Base-by-base conservation (phyloP, 2,888 invertebrate species). In the Saturnia japonica region DNA sequence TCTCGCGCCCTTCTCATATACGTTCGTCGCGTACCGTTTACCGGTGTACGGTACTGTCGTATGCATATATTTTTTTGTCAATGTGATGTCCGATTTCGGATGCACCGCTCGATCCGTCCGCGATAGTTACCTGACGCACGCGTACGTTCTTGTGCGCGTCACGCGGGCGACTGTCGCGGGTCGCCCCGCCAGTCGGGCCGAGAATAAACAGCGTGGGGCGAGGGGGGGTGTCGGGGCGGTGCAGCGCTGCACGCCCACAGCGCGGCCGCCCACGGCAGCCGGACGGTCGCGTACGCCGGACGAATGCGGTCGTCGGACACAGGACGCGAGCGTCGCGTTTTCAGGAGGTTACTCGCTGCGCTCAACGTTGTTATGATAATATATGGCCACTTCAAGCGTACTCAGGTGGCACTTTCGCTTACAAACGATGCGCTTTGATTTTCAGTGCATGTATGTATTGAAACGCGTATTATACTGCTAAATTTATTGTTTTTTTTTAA, bases 191-290 rank as follows among this genome's bases (percentile, higher is more conserved):
- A 88, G 88, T 86, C 87, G 88, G 85, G 86, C 87, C 88, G 89
- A 90, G 91, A 91, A 91, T 92, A 91, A 91, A 91, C 91, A 90
- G 89, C 85, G 89, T 85, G 88, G 87, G 87, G 85, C 82, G 78
- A 79, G 82, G 82, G 84, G 86, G 82, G 81, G 77, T 25, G 84
- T 85, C 85, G 83, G 89, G 85, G 85, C 85, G 85, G 85, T 85
- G 87, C 87, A 85, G 85, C 88, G 89, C 87, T 92, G 93, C 92
- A 92, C 93, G 93, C 93, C 92, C 93, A 91, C 91, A 82, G 85
- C 85, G 85, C 85, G 88, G 88, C 89, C 90, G 89, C 90, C 89
- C 90, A 88, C 88, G 85, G 83, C 74, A 75, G 80, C 82, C 83
- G 83, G 80, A 78, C 79, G 75, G 76, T 74, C 77, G 75, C 75